These are phyloP conservation scores for Tapera naevia DNA, from an alignment of 2,797 vertebrate genomes.

Conservation along the genomic window DNA sequence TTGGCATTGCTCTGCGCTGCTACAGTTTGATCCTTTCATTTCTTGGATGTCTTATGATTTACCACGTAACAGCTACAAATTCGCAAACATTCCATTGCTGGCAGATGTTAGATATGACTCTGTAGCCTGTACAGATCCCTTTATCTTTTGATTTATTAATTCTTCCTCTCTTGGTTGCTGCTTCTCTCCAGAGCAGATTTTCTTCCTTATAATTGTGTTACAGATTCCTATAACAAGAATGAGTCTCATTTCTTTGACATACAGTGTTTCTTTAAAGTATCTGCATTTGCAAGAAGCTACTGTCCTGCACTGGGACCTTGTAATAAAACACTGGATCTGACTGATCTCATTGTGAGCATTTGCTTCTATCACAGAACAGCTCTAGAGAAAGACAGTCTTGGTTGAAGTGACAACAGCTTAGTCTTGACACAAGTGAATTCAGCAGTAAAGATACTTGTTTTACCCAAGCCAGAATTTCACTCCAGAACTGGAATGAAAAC, in stretches of 20 bases:
- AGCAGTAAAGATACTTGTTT: neutral
- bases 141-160: slow-evolving; percentile 44
- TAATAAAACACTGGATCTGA: neutral
- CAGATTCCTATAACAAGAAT: neutral
- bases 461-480: neutral
- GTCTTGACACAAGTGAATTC: neutral
- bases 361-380: neutral
- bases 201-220: neutral
- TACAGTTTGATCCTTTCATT: slow-evolving; percentile 58
- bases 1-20: slow-evolving; percentile 59
- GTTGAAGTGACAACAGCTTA: neutral
- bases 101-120: slow-evolving; percentile 61
- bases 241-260: neutral
- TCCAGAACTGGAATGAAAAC: neutral
- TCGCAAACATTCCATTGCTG: slow-evolving; percentile 60
- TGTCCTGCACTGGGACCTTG: neutral
- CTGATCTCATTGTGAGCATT: neutral
- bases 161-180: slow-evolving; percentile 39
- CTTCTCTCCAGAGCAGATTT: neutral
- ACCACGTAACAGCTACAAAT: slow-evolving; percentile 72
- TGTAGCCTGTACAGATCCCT: slow-evolving; percentile 31
- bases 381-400: neutral
- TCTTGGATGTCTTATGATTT: slow-evolving; percentile 70
- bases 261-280: neutral
- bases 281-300: neutral